A percentile compares a stretch with the other conserved stretches of the same genome.
phyloP scores from a whole-genome alignment of 2,113 vertebrate genomes.

The Platichthys stellatus region DNA sequence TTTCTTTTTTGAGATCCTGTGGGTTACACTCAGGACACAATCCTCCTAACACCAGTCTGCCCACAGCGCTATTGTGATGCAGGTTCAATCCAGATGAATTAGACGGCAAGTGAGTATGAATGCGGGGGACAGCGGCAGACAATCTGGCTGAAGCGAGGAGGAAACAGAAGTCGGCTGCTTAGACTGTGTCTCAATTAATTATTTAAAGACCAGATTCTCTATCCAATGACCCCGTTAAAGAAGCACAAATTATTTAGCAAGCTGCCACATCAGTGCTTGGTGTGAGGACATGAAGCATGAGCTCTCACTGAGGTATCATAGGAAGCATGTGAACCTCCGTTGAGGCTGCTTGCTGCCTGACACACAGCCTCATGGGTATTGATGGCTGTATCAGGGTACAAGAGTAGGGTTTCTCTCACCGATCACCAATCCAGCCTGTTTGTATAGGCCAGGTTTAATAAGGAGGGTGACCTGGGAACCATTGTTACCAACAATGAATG shows the following conservation, averaged over 20 bases:
- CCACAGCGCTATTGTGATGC: conserved; percentile 52
- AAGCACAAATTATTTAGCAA: conserved; percentile 85
- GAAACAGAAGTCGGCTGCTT: conserved; percentile 81
- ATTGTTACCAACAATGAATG: conserved; percentile 39
- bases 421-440: conserved; percentile 48
- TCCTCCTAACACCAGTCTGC: conserved; percentile 59
- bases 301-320: conserved; percentile 70
- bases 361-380: conserved; percentile 76
- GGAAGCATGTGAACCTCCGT: conserved; percentile 60
- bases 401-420: conserved; percentile 63
- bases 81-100: conserved; percentile 78
- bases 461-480: conserved; percentile 42
- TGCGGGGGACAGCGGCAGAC: conserved; percentile 61
- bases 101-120: conserved; percentile 50
- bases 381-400: conserved; percentile 75
- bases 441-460: conserved; percentile 25
- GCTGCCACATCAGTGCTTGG: conserved; percentile 79
- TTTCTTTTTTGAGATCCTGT: conserved; percentile 69
- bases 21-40: conserved; percentile 72
- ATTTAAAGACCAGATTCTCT: conserved; percentile 82
- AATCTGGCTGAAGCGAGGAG: conserved; percentile 74
- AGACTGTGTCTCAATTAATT: conserved; percentile 85
- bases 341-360: conserved; percentile 54
- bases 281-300: conserved; percentile 72
- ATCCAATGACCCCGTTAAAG: conserved; percentile 84